Evolutionary conservation across 2,797 vertebrate species (phyloP), one percentile per base, ranked within the genome.

Genomic region (Toxotes lorentzi): DNA sequence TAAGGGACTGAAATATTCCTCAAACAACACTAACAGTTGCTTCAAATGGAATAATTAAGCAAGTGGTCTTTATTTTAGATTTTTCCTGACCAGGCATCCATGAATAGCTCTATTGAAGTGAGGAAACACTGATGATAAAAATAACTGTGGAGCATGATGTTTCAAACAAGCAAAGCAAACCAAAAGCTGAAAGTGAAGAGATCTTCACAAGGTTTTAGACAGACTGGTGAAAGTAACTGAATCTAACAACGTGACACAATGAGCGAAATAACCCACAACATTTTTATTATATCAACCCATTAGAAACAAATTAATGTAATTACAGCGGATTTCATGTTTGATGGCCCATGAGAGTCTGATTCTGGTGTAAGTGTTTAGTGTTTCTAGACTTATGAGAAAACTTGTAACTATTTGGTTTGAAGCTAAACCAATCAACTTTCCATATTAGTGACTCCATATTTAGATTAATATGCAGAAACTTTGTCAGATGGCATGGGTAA

Each of bases 101-200:
- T 40, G 58, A 83, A 81, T 65, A 82, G 76, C 64, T 82, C 75
- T 2, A 35, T 34, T 70, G 72, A 83, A 74, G 70, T 48, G 79
- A 79, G 54, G 68, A 71, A 69, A 70, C 53, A 41, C 66, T 53
- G 64, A 56, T 24, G 73, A 64, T 77, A 60, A 70, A 77, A 83
- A 70, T 64, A 76, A 53, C 53, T 30, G 30, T 32, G 45, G 40
- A 23, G 45, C 50, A 48, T 13, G 72, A 59, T 14, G 62, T 56
- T 74, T 56, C 32, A 65, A 50, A 54, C 30, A 53, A 69, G 27
- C 23, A 17, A 10, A 66, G 12, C 48, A 53, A 54, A 48, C 9
- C 23, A 1, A 56, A 30, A 45, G 57, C 27, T 7, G 51, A 68
- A 19, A 27, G n/a, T 23, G 48, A 59, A 16, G 6, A 27, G 35